phyloP scores from a whole-genome alignment of 2,113 vertebrate species.

The Cottus gobio region DNA sequence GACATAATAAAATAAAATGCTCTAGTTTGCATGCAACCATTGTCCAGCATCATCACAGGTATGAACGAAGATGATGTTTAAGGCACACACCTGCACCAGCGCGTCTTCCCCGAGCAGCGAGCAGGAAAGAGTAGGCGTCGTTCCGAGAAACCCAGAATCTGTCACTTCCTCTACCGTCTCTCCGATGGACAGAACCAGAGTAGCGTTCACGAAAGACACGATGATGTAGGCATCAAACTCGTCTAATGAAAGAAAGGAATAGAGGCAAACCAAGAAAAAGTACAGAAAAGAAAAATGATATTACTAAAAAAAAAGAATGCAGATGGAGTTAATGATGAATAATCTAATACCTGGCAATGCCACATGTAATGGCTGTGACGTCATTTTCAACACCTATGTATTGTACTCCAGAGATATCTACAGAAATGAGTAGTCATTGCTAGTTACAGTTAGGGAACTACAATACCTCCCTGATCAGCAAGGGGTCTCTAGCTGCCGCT shows the following conservation, averaged over 20 bases:
- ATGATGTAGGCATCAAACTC: slow-evolving; percentile 99
- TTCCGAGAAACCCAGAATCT: slow-evolving; percentile 97
- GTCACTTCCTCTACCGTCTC: slow-evolving; percentile 99
- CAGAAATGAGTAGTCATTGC: too few species aligned
- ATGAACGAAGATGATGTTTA: not conserved
- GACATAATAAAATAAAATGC: not conserved
- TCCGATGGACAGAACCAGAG: slow-evolving; percentile 95
- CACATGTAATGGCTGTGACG: too few species aligned
- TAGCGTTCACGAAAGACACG: slow-evolving; percentile 98
- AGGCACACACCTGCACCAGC: slow-evolving; percentile 90
- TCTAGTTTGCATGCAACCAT: not conserved
- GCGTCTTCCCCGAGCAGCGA: slow-evolving; percentile 97
- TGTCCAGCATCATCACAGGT: not conserved
- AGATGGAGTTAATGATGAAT: not conserved
- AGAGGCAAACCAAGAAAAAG: not conserved
- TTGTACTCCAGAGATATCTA: too few species aligned
- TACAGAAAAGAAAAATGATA: not conserved
- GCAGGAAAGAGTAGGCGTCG: slow-evolving; percentile 97
- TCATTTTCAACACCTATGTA: too few species aligned
- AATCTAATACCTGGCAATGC: not conserved
- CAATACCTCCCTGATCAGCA: not conserved
- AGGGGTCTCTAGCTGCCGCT: not conserved
- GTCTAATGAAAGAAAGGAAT: slow-evolving; percentile 79
- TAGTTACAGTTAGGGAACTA: too few species aligned
- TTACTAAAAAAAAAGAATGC: not conserved